These are phyloP conservation scores for Felis chaus DNA, from an alignment of 2,113 vertebrate species.

Conservation along the genomic window DNA sequence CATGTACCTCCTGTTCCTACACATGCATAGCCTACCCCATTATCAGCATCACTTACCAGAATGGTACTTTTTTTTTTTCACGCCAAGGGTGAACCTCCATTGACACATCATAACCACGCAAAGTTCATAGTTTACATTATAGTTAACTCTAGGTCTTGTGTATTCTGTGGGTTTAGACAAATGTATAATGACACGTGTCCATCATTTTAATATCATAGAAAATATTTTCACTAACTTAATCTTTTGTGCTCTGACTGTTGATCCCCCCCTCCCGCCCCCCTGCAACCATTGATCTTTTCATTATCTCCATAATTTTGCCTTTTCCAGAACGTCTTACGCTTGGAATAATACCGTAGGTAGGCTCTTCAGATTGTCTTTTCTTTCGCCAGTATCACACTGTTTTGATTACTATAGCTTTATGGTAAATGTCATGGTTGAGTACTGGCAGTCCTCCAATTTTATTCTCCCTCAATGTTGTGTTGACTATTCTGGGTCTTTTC, in stretches of 20 bases:
- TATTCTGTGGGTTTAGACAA: background rate
- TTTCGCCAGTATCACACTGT: background rate
- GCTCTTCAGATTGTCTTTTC: background rate
- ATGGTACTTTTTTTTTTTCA: background rate
- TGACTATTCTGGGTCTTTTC: background rate
- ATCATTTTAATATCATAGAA: background rate
- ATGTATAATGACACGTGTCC: background rate
- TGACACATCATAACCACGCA: background rate
- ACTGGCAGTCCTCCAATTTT: background rate
- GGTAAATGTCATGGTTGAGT: background rate
- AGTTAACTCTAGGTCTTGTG: background rate
- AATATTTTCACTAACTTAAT: background rate
- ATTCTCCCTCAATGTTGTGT: background rate
- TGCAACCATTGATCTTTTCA: background rate
- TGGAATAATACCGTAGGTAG: background rate
- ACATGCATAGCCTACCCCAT: background rate
- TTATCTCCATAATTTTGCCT: background rate
- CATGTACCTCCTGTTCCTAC: background rate
- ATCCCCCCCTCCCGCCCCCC: too few relatives aligned
- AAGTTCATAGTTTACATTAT: background rate
- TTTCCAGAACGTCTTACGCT: background rate
- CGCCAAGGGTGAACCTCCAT: background rate
- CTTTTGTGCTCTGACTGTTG: background rate
- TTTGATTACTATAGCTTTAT: background rate
- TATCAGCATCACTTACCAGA: too few relatives aligned